Evolutionary conservation across 2,888 invertebrate genomes (phyloP).

Genomic region (Gymnoscelis rufifasciata): DNA sequence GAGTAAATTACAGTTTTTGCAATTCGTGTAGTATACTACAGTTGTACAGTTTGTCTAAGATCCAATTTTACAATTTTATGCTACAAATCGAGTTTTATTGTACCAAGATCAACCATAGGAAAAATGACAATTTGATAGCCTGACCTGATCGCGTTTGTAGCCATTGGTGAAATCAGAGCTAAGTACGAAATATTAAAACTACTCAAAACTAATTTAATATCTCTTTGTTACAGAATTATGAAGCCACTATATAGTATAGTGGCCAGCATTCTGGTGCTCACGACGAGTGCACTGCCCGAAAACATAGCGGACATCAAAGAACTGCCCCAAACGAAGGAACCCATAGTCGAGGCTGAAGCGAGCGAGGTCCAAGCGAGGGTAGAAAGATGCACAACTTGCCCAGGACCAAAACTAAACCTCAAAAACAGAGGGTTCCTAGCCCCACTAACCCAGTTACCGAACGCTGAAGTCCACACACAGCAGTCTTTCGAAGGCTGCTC

Average conservation of each 20-base stretch:
- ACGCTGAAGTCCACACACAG: conserved; percentile 63
- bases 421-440: conserved; percentile 45
- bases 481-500: conserved; percentile 67
- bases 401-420: conserved; percentile 38
- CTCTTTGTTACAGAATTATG: conserved; percentile 67
- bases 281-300: conserved; percentile 54
- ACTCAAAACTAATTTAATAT: background rate
- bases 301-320: conserved; percentile 57
- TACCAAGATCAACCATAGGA: too few species aligned
- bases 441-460: conserved; percentile 52
- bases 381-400: conserved; percentile 60
- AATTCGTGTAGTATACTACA: too few species aligned
- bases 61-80: too few species aligned
- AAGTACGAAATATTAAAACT: too few species aligned
- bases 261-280: conserved; percentile 59
- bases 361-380: conserved; percentile 49
- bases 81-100: too few species aligned
- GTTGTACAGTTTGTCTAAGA: too few species aligned
- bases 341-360: conserved; percentile 54
- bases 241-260: conserved; percentile 68
- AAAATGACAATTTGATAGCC: too few species aligned
- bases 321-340: conserved; percentile 51
- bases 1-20: too few species aligned
- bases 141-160: too few species aligned
- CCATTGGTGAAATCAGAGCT: too few species aligned